These are phyloP conservation scores for Oscarella lobularis DNA, from an alignment of 37 sponge, comb jelly and placozoan species.

Conservation along the genomic window DNA sequence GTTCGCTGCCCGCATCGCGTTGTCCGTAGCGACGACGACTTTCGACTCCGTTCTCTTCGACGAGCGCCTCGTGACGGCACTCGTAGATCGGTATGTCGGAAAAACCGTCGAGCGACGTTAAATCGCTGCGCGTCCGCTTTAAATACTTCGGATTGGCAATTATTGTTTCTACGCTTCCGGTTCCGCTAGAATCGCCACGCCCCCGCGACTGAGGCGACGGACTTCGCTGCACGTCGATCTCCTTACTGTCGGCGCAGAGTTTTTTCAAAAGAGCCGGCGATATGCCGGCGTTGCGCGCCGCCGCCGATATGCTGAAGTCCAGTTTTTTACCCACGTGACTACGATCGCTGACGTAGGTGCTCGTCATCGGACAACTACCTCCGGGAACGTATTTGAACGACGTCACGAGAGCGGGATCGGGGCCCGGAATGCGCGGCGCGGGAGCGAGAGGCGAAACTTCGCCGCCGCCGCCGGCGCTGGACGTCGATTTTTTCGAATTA, in stretches of 20 bases:
- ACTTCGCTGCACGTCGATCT: background rate
- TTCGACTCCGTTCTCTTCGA: background rate
- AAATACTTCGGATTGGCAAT: background rate
- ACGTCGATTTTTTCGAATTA: too few relatives aligned
- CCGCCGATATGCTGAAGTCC: background rate
- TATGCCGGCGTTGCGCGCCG: background rate
- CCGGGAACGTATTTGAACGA: background rate
- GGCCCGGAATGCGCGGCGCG: background rate
- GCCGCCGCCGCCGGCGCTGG: too few relatives aligned
- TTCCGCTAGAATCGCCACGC: too few relatives aligned
- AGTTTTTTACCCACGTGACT: background rate
- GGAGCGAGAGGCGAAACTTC: background rate
- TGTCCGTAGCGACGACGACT: too few relatives aligned
- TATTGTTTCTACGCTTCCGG: too few relatives aligned
- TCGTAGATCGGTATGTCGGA: constrained; percentile 1
- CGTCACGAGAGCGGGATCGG: background rate
- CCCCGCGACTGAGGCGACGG: too few relatives aligned
- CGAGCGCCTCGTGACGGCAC: background rate
- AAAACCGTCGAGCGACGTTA: background rate
- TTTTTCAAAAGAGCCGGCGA: background rate
- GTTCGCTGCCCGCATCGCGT: background rate
- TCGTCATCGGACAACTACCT: background rate
- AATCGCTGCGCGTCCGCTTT: background rate
- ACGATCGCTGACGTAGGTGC: background rate
- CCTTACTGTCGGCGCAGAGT: background rate